These are phyloP conservation scores for Netta rufina DNA, from an alignment of 2,797 vertebrate species.

Conservation along the genomic window DNA sequence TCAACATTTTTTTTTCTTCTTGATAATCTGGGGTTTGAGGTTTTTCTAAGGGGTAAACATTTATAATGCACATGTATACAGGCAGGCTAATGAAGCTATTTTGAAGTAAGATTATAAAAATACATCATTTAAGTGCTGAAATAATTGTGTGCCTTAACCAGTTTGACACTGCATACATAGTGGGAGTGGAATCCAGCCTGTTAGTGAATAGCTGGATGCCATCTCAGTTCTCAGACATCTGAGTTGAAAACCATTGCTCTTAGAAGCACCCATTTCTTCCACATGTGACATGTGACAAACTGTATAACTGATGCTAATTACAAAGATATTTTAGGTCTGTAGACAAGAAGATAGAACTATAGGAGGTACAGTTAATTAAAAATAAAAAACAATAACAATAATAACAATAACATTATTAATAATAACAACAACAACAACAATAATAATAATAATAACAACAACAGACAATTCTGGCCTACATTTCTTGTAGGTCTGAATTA, in stretches of 20 bases:
- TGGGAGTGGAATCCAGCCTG: conserved; percentile 48
- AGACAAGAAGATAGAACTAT: conserved; percentile 27
- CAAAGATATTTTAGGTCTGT: background rate
- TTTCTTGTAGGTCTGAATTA: conserved; percentile 69
- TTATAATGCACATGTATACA: background rate
- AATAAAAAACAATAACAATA: conserved; percentile 57
- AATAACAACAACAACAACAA: background rate
- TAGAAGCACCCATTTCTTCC: conserved; percentile 53
- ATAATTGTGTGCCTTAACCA: conserved; percentile 60
- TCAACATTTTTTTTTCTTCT: conserved; percentile 10
- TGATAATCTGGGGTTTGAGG: background rate
- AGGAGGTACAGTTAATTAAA: conserved; percentile 75
- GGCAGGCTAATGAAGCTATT: conserved; percentile 54
- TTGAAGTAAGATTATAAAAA: conserved; percentile 69
- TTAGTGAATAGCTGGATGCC: conserved; percentile 61
- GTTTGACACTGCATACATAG: conserved; percentile 52
- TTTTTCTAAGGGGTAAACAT: conserved; percentile 29
- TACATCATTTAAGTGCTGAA: conserved; percentile 55
- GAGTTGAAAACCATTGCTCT: conserved; percentile 67
- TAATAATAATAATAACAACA: conserved; percentile 36
- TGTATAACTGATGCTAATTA: conserved; percentile 48
- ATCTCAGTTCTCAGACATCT: conserved; percentile 63
- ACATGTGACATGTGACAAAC: conserved; percentile 36
- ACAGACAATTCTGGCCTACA: conserved; percentile 64
- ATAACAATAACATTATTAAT: conserved; percentile 19